Base-by-base conservation (phyloP, 2,797 vertebrate species). In the Molossus molossus region DNA sequence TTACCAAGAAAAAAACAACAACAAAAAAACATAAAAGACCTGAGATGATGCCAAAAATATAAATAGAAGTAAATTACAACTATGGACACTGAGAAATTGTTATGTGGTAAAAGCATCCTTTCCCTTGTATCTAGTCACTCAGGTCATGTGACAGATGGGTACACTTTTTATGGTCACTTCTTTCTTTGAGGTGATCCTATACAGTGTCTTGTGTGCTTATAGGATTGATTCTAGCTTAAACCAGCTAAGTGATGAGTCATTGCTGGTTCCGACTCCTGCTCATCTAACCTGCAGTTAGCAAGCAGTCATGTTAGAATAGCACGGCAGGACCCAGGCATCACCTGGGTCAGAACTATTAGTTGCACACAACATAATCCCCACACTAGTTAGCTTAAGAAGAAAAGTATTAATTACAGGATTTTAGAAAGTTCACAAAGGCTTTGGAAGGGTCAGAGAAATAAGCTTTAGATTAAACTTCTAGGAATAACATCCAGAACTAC, bases 21-120 rank as follows among this genome's bases (percentile, higher is more conserved):
- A 21, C 40, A 57, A 89, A 58, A 2, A 60, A 9, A 17, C 17
- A 60, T 87, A 64, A 2, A 60, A 9, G 14, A 2, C 14, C n/a
- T 73, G 55, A 57, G 79, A 90, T 80, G 18, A 92, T 69, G 10
- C 9, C 33, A 90, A 29, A 73, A 91, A n/a, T 18, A 80, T 45
- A 93, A 73, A 90, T 33, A 50, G 83, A 89, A 87, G 25, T 80
- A 76, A 83, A 83, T 89, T 15, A 33, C 50, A 89, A 40, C 13
- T 27, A 40, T 48, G 6, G 37, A 50, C 21, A 57, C 13, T 50
- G 45, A 64, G 14, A 87, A 10, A 77, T 65, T 23, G 20, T 75
- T 87, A 57, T 33, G 25, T 60, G 21, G 17, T 40, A 58, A 95
- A 88, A 70, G 23, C 18, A 33, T 23, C 29, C 40, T 67, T 90